Evolutionary conservation across 2,888 invertebrate genomes (phyloP).

Genomic region (Apoderus coryli): DNA sequence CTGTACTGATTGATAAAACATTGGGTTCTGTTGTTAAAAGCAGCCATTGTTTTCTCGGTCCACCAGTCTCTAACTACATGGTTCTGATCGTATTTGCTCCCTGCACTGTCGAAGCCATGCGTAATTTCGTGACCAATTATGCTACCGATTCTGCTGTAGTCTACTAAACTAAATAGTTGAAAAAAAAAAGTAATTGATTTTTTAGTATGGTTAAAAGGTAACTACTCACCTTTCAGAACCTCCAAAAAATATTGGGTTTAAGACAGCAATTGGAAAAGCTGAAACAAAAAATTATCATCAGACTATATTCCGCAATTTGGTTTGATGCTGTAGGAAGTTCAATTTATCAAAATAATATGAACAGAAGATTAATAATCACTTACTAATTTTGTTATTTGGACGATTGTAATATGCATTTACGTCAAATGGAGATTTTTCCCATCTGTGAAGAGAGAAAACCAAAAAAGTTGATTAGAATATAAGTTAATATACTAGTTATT

Average conservation of each 20-base stretch:
- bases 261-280: slow-evolving; percentile 28
- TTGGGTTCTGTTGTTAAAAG: slow-evolving; percentile 25
- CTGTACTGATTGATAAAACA: slow-evolving; percentile 35
- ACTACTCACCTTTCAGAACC: slow-evolving; percentile 22
- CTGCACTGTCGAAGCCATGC: slow-evolving; percentile 33
- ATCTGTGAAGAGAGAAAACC: slow-evolving; percentile 22
- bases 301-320: no score
- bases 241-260: slow-evolving; percentile 27
- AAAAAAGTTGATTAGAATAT: no score
- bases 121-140: slow-evolving; percentile 44
- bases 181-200: slow-evolving; percentile 8
- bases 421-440: slow-evolving; percentile 35
- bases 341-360: no score
- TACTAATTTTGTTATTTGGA: slow-evolving; percentile 35
- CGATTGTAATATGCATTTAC: slow-evolving; percentile 52
- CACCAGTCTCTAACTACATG: slow-evolving; percentile 33
- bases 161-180: slow-evolving; percentile 30
- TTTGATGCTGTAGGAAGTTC: no score
- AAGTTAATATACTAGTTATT: no score
- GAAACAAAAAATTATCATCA: slow-evolving; percentile 15
- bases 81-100: slow-evolving; percentile 38
- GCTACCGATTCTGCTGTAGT: slow-evolving; percentile 40
- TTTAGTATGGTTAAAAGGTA: background rate
- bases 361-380: no score
- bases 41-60: slow-evolving; percentile 27